phyloP scores from a whole-genome alignment of 2,113 vertebrate genomes.

The Rutilus rutilus region DNA sequence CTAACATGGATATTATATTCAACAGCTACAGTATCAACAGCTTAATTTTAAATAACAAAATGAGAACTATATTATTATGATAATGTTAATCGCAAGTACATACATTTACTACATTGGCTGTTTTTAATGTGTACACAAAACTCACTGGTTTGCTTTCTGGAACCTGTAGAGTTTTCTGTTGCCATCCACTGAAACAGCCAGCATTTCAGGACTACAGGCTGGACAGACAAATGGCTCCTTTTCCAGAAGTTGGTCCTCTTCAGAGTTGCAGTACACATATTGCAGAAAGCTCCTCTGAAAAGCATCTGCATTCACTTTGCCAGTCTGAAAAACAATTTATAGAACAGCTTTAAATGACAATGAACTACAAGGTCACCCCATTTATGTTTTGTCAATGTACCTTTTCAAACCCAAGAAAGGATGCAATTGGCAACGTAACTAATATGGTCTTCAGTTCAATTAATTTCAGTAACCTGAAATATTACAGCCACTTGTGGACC shows the following conservation, averaged over 20 bases:
- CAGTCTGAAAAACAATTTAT: background rate
- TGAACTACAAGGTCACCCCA: background rate
- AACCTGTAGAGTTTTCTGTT: background rate
- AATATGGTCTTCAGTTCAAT: background rate
- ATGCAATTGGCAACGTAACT: background rate
- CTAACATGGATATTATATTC: background rate
- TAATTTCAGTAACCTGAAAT: conserved; percentile 1
- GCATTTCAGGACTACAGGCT: background rate
- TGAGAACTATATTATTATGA: background rate
- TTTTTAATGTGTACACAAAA: background rate
- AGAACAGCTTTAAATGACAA: conserved; percentile 1
- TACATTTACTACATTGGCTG: background rate
- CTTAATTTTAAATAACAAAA: background rate
- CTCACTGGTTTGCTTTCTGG: background rate
- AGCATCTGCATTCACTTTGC: conserved; percentile 27
- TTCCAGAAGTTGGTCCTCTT: background rate
- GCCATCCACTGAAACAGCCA: background rate
- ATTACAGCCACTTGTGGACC: conserved; percentile 7
- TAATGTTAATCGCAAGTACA: background rate
- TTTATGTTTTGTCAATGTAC: background rate
- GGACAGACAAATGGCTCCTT: background rate
- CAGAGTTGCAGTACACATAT: background rate
- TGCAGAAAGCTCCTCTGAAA: background rate
- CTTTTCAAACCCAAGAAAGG: background rate
- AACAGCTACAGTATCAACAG: background rate